These are phyloP conservation scores for Chunga burmeisteri DNA, from an alignment of 2,113 vertebrate genomes.

Conservation along the genomic window DNA sequence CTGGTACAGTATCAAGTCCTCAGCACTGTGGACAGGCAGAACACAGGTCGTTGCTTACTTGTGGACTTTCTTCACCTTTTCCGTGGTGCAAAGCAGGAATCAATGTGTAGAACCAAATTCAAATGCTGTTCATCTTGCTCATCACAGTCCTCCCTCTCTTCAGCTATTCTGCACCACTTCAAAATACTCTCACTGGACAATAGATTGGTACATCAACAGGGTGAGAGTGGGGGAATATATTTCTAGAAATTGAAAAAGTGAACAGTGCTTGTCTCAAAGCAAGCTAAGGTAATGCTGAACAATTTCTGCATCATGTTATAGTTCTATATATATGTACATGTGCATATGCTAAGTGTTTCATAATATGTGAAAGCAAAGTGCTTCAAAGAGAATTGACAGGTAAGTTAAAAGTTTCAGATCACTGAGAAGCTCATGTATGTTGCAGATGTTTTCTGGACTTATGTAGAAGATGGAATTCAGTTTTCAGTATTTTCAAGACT, in stretches of 20 bases:
- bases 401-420: background rate
- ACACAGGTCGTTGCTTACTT: background rate
- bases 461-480: accelerated
- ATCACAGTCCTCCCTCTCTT: background rate
- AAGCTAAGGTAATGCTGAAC: background rate
- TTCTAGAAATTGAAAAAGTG: background rate
- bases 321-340: background rate
- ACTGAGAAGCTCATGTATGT: accelerated
- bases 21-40: background rate
- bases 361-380: background rate
- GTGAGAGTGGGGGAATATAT: background rate
- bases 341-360: background rate
- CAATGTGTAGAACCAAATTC: background rate
- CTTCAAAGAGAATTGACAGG: background rate
- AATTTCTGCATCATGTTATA: background rate
- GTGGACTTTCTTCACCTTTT: background rate
- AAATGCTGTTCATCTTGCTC: background rate
- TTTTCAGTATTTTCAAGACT: background rate
- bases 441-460: background rate
- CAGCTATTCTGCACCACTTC: background rate
- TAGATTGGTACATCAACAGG: accelerated
- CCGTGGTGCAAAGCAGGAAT: background rate
- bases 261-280: background rate
- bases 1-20: background rate
- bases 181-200: background rate